Base-by-base conservation (phyloP, 2,113 vertebrate species). In the Prolemur simus region DNA sequence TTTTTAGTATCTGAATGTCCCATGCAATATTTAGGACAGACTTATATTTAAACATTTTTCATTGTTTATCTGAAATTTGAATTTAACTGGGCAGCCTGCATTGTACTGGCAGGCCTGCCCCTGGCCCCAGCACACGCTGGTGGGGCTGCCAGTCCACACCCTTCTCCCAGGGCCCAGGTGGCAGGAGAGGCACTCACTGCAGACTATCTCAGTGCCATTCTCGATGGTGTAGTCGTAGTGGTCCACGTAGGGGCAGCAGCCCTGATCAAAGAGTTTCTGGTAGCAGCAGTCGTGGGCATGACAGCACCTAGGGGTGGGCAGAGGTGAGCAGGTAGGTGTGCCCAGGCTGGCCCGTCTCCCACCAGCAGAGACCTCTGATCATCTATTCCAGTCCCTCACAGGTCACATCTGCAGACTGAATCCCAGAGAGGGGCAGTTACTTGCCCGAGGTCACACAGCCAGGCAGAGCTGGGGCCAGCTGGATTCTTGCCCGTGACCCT, bases 271-370 rank as follows among this genome's bases (percentile, higher is more conserved):
- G 78, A 98, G 58, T 47, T 97, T 95, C 91, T 98, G 52, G 58
- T 98, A 98, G 87, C 98, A 98, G 71, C 98, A 98, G 54, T 98
- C 98, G 0, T 98, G 98, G 80, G 95, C 96, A 0, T 98, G 98
- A 45, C 98, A 98, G 96, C 98, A 98, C 98, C 97, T 98, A 18
- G 73, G 39, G 58, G 45, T 0, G 0, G 74, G 52, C 21, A 81
- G 80, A 76, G 80, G 84, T 21, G 64, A 54, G 45, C 12, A 45
- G 77, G 37, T 13, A 20, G 17, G 0, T 5, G 3, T 6, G 1
- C 47, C 54, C 29, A 6, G 76, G 71, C 85, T 4, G 21, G 58
- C 52, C 56, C 14, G 1, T 27, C 63, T 78, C 76, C 49, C 10
- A 27, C 32, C 5, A 20, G 49, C 74, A 58, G 81, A 85, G 84